phyloP scores from a whole-genome alignment of 2,888 invertebrate genomes.

The Drosophila yooni region DNA sequence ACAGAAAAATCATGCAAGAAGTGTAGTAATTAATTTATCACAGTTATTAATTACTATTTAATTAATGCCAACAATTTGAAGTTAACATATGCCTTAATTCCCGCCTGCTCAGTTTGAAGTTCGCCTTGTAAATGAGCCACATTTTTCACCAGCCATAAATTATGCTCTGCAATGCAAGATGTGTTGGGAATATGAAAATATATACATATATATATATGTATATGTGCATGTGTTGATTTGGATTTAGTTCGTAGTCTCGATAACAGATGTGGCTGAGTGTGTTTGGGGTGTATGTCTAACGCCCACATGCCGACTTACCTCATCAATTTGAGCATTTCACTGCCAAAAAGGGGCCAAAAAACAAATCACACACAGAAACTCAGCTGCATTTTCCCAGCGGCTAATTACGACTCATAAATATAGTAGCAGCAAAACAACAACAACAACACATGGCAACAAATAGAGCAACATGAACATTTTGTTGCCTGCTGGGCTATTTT shows the following conservation, averaged over 20 bases:
- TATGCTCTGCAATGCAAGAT: not conserved
- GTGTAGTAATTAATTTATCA: not conserved
- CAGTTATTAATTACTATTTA: not conserved
- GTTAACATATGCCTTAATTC: not conserved
- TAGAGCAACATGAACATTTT: constrained; percentile 21
- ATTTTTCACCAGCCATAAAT: constrained; percentile 3
- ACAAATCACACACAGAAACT: constrained; percentile 34
- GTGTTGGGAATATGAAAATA: not conserved
- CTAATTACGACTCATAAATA: constrained; percentile 70
- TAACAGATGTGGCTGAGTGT: constrained; percentile 42
- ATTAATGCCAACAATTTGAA: not conserved
- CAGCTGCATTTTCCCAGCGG: constrained; percentile 51
- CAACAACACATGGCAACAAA: constrained; percentile 40
- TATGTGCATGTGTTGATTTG: constrained; percentile 7
- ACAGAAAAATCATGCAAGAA: not conserved
- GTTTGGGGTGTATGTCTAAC: constrained; percentile 4
- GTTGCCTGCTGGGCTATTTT: constrained; percentile 62
- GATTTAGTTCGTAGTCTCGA: constrained; percentile 13
- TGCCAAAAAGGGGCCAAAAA: constrained; percentile 40
- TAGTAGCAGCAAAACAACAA: constrained; percentile 32
- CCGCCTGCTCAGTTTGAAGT: not conserved
- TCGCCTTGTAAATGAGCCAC: constrained; percentile 8
- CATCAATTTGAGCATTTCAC: constrained; percentile 41
- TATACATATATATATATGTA: not conserved
- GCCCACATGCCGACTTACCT: constrained; percentile 51